These are phyloP conservation scores for Drosophila antonietae DNA, from an alignment of 2,888 invertebrate genomes.

Conservation along the genomic window DNA sequence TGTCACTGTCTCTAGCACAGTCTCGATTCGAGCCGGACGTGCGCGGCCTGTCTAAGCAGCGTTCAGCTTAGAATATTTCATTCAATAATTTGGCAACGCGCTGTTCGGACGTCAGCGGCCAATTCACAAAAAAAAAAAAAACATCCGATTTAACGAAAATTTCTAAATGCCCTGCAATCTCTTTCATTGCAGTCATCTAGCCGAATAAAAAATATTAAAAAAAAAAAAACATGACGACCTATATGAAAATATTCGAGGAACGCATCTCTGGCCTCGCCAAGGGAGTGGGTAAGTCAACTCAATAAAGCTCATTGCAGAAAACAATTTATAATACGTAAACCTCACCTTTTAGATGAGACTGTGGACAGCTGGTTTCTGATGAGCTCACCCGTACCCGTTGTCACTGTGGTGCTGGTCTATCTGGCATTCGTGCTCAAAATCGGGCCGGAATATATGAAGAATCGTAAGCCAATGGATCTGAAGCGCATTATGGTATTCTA, in stretches of 20 bases:
- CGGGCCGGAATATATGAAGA: slow-evolving; percentile 91
- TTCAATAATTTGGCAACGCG: slow-evolving; percentile 73
- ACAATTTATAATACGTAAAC: neutral
- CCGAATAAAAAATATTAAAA: slow-evolving; percentile 29
- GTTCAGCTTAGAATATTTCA: slow-evolving; percentile 66
- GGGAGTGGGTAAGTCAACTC: slow-evolving; percentile 79
- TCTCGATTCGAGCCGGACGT: slow-evolving; percentile 51
- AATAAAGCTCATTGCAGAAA: neutral
- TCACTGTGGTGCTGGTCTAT: slow-evolving; percentile 88
- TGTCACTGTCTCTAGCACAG: slow-evolving; percentile 17
- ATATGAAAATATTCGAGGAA: slow-evolving; percentile 82
- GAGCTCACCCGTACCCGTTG: slow-evolving; percentile 90
- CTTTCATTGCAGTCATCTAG: slow-evolving; percentile 45
- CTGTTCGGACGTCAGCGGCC: slow-evolving; percentile 58
- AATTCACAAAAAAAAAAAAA: slow-evolving; percentile 9
- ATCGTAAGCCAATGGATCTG: slow-evolving; percentile 89
- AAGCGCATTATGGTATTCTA: slow-evolving; percentile 91
- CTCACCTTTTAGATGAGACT: slow-evolving; percentile 87
- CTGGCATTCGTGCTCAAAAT: slow-evolving; percentile 90
- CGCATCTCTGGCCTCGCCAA: slow-evolving; percentile 80
- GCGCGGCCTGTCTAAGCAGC: slow-evolving; percentile 57
- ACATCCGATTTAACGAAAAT: slow-evolving; percentile 25
- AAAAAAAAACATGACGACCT: slow-evolving; percentile 72
- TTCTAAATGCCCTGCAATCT: slow-evolving; percentile 56
- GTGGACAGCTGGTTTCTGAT: slow-evolving; percentile 92